phyloP scores from a whole-genome alignment of 2,888 invertebrate species.

The Leptarthrus brevirostris region DNA sequence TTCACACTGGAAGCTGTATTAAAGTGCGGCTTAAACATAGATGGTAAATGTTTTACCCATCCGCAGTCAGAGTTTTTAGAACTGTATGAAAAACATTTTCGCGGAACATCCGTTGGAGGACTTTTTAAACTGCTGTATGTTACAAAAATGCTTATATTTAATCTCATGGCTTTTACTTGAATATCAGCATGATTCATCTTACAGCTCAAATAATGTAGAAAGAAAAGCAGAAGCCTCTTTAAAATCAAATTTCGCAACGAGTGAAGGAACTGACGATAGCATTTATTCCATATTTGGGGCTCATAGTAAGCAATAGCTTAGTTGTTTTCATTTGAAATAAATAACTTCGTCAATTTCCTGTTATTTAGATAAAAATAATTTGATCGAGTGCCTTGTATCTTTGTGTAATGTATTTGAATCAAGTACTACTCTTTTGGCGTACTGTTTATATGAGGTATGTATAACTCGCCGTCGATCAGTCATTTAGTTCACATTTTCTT shows the following conservation, averaged over 20 bases:
- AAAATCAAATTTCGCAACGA: neutral
- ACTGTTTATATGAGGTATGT: slow-evolving; percentile 51
- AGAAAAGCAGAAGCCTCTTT: neutral
- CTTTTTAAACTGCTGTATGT: slow-evolving; percentile 3
- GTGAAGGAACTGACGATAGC: neutral
- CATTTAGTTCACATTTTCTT: too few relatives aligned
- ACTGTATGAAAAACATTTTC: slow-evolving; percentile 36
- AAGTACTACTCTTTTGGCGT: slow-evolving; percentile 50
- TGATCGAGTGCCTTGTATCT: neutral
- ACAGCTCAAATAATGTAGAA: neutral
- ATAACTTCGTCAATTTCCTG: neutral
- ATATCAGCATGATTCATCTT: too few relatives aligned
- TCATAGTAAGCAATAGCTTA: slow-evolving; percentile 35
- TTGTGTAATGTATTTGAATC: slow-evolving; percentile 51
- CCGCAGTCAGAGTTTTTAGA: slow-evolving; percentile 48
- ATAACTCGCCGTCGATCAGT: too few relatives aligned
- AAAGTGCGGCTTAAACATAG: slow-evolving; percentile 50
- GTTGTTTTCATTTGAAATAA: too few relatives aligned
- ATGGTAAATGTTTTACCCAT: slow-evolving; percentile 51
- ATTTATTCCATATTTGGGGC: slow-evolving; percentile 37
- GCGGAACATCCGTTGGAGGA: slow-evolving; percentile 6
- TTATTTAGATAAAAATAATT: slow-evolving; percentile 38
- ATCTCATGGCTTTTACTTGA: too few relatives aligned
- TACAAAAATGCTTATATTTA: neutral
- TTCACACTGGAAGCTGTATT: slow-evolving; percentile 51